These are phyloP conservation scores for Gambusia yucatana DNA, from an alignment of 2,797 vertebrate species.

Conservation along the genomic window DNA sequence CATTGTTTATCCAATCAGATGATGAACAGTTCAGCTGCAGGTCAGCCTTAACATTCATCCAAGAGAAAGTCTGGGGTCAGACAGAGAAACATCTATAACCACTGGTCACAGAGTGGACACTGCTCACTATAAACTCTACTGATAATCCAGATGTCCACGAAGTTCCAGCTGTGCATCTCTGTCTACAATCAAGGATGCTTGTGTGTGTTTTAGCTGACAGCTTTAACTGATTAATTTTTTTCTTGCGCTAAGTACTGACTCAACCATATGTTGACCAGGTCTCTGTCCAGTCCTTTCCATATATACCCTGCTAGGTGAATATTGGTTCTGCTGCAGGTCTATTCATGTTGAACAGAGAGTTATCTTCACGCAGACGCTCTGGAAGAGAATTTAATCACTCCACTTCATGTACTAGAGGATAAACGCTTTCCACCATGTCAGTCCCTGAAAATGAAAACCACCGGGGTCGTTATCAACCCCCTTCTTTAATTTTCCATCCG, in stretches of 20 bases:
- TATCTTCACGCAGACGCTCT: not conserved
- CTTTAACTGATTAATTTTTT: conserved; percentile 51
- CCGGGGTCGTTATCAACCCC: conserved; percentile 29
- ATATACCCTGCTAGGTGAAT: not conserved
- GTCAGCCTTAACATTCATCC: conserved; percentile 54
- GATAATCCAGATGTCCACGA: conserved; percentile 62
- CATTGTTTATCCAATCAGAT: conserved; percentile 71
- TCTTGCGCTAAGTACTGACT: conserved; percentile 49
- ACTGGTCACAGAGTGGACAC: conserved; percentile 16
- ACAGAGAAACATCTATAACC: conserved; percentile 24
- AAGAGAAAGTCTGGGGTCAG: conserved; percentile 36
- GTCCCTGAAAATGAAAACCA: conserved; percentile 31
- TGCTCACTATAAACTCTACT: conserved; percentile 11
- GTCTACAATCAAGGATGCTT: conserved; percentile 51
- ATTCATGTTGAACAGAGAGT: not conserved
- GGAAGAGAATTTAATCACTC: not conserved
- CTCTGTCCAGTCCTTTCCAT: conserved; percentile 18
- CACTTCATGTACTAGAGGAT: conserved; percentile 15
- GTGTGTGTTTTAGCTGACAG: conserved; percentile 39
- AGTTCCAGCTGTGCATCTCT: conserved; percentile 63
- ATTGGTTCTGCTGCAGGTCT: not conserved
- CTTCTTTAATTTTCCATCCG: conserved; percentile 33
- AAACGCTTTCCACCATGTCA: conserved; percentile 20
- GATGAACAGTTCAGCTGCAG: conserved; percentile 60
- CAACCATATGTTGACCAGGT: conserved; percentile 48